Evolutionary conservation across 2,113 vertebrate genomes (phyloP).

Genomic region (Marcusenius ussheri): DNA sequence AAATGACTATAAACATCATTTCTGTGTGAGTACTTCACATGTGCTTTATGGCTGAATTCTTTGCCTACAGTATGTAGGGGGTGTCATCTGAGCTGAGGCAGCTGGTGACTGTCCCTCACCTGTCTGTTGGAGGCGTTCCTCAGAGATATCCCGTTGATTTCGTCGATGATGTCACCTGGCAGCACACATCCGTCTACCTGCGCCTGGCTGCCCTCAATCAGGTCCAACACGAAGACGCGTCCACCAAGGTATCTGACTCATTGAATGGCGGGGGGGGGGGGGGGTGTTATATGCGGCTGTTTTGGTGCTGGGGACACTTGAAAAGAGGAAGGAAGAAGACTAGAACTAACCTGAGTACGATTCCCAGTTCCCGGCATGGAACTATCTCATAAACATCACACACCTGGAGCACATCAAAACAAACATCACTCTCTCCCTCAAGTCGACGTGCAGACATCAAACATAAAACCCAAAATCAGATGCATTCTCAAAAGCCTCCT

Average conservation of each 20-base stretch:
- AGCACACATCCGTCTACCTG: conserved; percentile 58
- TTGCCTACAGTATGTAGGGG: background rate
- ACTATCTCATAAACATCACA: conserved; percentile 62
- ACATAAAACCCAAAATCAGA: background rate
- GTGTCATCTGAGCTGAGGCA: background rate
- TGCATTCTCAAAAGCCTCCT: background rate
- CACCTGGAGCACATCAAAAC: conserved; percentile 56
- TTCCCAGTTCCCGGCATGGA: conserved; percentile 58
- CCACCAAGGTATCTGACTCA: conserved; percentile 59
- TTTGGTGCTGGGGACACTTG: background rate
- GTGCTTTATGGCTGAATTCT: background rate
- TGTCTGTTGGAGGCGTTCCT: conserved; percentile 62
- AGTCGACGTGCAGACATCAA: background rate
- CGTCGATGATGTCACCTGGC: conserved; percentile 67
- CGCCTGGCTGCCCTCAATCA: conserved; percentile 60
- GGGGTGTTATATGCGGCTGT: background rate
- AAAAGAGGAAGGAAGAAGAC: background rate
- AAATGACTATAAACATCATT: background rate
- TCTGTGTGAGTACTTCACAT: background rate
- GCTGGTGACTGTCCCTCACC: conserved; percentile 32
- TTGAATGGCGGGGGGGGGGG: background rate
- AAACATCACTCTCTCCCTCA: background rate
- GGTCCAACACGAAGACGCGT: conserved; percentile 62
- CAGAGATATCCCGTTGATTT: conserved; percentile 67
- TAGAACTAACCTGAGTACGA: conserved; percentile 63